Percentiles rank a stretch among this genome's conserved stretches.
Evolutionary conservation across 1,140 invertebrate species (phyloP).

Genomic region (Diorhabda carinulata): DNA sequence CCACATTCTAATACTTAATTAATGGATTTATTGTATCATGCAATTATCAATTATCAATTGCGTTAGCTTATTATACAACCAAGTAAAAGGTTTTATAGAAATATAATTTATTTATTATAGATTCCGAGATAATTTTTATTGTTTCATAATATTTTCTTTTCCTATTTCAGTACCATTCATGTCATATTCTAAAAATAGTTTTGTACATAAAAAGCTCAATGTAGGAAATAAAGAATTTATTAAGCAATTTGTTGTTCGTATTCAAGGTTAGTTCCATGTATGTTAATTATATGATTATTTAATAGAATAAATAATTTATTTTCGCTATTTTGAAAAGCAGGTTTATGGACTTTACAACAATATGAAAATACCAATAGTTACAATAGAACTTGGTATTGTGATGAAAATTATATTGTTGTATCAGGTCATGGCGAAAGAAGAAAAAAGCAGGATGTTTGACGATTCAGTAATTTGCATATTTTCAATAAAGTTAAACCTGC

Average conservation of each 20-base stretch:
- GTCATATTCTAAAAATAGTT: slow-evolving; percentile 3
- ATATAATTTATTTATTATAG: too few relatives aligned
- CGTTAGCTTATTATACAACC: too few relatives aligned
- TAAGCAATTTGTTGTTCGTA: not conserved
- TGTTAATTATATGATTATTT: slow-evolving; percentile 1
- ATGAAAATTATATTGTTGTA: not conserved
- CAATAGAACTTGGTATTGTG: too few relatives aligned
- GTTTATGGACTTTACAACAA: not conserved
- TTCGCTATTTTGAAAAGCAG: not conserved
- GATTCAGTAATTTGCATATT: too few relatives aligned
- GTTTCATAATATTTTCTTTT: not conserved
- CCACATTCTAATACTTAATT: too few relatives aligned
- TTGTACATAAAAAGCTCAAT: not conserved
- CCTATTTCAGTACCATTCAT: not conserved
- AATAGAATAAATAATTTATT: not conserved
- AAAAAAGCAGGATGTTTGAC: too few relatives aligned
- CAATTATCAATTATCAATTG: too few relatives aligned
- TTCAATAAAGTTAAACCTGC: too few relatives aligned
- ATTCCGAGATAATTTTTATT: too few relatives aligned
- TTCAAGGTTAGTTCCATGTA: not conserved
- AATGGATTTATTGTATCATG: too few relatives aligned
- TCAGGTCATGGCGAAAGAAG: not conserved
- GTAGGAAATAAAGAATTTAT: not conserved
- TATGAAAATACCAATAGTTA: not conserved
- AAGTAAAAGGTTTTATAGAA: too few relatives aligned